Evolutionary conservation across 2,888 invertebrate genomes (phyloP), one percentile per base, ranked within the genome.

Genomic region (Charanyca ferruginea): DNA sequence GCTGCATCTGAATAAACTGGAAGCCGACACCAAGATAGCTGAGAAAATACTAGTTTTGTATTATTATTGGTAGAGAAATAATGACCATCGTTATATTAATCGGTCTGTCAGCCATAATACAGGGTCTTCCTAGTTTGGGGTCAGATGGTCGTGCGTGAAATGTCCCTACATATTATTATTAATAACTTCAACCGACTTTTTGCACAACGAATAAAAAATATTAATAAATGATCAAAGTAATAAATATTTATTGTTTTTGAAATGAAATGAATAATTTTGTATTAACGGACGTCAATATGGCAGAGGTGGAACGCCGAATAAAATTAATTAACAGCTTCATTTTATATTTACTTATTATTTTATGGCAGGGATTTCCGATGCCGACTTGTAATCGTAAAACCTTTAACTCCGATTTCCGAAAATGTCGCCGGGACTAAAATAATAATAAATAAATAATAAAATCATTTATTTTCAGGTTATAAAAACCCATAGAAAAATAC

Each of bases 251-350:
- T 63, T 58, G 38, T n/a, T 55, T 52, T 42, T 28, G 42, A 58
- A 66, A 53, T 49, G n/a, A 49, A 63, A 69, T 74, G 45, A 73
- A 73, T 73, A 69, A 69, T 58, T 74, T 51, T 53, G 35, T 11
- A 44, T 41, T 35, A 57, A 66, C 58, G 42, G 60, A 58, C 54
- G 59, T 59, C 63, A 62, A 55, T 42, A 48, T 52, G 54, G n/a
- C 9, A n/a, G 52, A 54, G 16, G 22, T 23, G 53, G 53, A 45
- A 45, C 38, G 8, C 2, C 4, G 54, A 52, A 63, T 52, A 51
- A 63, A 55, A 69, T 64, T 59, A 75, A 69, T 64, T 52, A 73
- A 58, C 16, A 13, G 20, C 7, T 32, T 44, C 1, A 32, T 61
- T 73, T 55, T 23, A 32, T 57, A 67, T 60, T 73, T 54, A 35